Conservation (phyloP, 2,888 invertebrate genomes). For the Hypena proboscidalis region DNA sequence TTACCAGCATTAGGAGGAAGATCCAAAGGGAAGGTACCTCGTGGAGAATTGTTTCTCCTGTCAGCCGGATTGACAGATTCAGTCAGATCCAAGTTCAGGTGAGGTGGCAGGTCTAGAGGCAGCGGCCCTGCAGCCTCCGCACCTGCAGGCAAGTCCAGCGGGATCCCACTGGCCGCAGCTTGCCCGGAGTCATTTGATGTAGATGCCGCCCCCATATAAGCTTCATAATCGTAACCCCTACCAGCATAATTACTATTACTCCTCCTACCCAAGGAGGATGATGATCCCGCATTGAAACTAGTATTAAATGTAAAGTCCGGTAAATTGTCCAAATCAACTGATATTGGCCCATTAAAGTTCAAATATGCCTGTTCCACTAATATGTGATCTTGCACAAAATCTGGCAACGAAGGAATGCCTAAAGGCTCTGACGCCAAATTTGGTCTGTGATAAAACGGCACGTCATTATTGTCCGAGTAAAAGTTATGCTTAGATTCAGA, state of each 20-base stretch:
- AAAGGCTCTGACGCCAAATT: slow-evolving; percentile 76
- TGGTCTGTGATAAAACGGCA: slow-evolving; percentile 74
- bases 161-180: slow-evolving; percentile 57
- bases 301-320: slow-evolving; percentile 88
- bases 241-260: slow-evolving; percentile 64
- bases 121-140: slow-evolving; percentile 67
- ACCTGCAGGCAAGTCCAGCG: slow-evolving; percentile 69
- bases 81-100: slow-evolving; percentile 76
- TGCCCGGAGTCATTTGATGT: slow-evolving; percentile 61
- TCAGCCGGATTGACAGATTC: slow-evolving; percentile 79
- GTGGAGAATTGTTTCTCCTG: slow-evolving; percentile 74
- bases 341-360: slow-evolving; percentile 80
- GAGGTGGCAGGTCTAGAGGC: slow-evolving; percentile 69
- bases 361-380: slow-evolving; percentile 92
- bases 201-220: slow-evolving; percentile 66
- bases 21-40: slow-evolving; percentile 75
- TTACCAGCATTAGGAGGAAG: slow-evolving; percentile 78
- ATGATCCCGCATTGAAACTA: slow-evolving; percentile 73
- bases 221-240: slow-evolving; percentile 71
- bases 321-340: slow-evolving; percentile 87
- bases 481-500: slow-evolving; percentile 80
- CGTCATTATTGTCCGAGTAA: slow-evolving; percentile 71
- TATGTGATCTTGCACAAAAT: slow-evolving; percentile 96
- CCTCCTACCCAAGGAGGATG: slow-evolving; percentile 68
- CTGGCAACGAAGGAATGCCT: slow-evolving; percentile 89